Percentiles rank a stretch among this genome's conserved stretches.
These are phyloP conservation scores for honey bee (Apis mellifera) DNA, from an alignment of 1,140 invertebrate species.

Conservation along the genomic window Amel_HAv3.1 CM009945.2:2971501-2972000, in stretches of 20 bases:
- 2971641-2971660: slow-evolving; percentile 43
- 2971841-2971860: too few relatives aligned
- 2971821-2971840: neutral
- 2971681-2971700: slow-evolving; percentile 34
- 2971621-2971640: slow-evolving; percentile 45
- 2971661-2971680: slow-evolving; percentile 46
- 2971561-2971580: neutral
- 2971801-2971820: neutral
- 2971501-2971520: slow-evolving; percentile 40
- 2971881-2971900: neutral
- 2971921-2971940: neutral
- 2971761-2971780: slow-evolving; percentile 33
- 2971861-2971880: neutral
- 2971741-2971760: slow-evolving; percentile 25
- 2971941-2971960: neutral
- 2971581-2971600: neutral
- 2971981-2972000: neutral
- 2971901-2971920: neutral
- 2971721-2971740: slow-evolving; percentile 36
- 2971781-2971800: slow-evolving; percentile 19
- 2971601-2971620: slow-evolving; percentile 37
- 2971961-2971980: neutral
- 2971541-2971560: neutral
- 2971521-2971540: neutral
- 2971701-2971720: slow-evolving; percentile 13